Evolutionary conservation across 2,888 invertebrate genomes (phyloP).

Genomic region (Hartigia nigra): DNA sequence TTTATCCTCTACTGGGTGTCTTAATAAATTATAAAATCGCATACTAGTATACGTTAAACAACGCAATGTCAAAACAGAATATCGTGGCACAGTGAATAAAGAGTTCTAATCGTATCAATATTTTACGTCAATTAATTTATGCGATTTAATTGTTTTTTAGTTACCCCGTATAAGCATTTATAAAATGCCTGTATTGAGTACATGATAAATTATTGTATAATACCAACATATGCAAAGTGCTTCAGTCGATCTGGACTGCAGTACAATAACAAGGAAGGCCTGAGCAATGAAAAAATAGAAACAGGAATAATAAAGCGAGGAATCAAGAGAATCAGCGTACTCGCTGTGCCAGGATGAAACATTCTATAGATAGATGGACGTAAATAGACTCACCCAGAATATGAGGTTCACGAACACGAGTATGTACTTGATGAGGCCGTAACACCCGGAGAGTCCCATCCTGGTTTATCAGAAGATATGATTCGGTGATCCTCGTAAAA

Average conservation of each 20-base stretch:
- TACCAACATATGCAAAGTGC: not conserved
- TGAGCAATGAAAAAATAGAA: not conserved
- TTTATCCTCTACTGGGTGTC: not conserved
- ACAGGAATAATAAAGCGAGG: not conserved
- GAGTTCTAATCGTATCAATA: not conserved
- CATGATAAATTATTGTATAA: not conserved
- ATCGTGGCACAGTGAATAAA: not conserved
- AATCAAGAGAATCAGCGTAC: not conserved
- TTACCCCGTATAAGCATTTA: not conserved
- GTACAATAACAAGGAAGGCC: not conserved
- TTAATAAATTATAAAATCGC: not conserved
- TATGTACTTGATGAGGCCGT: constrained; percentile 77
- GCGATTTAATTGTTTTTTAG: not conserved
- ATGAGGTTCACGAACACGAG: constrained; percentile 78
- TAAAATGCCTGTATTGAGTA: not conserved
- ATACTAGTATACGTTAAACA: not conserved
- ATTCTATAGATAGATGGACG: constrained; percentile 3
- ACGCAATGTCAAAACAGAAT: not conserved
- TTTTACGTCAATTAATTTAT: not conserved
- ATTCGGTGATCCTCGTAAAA: not conserved
- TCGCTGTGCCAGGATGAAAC: not conserved
- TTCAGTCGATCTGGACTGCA: not conserved
- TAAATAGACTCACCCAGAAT: constrained; percentile 75
- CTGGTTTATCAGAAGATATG: constrained; percentile 13
- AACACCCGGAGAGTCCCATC: constrained; percentile 79